Conservation (phyloP, 1,140 invertebrate genomes). For the Pygmarrhopalites habei region DNA sequence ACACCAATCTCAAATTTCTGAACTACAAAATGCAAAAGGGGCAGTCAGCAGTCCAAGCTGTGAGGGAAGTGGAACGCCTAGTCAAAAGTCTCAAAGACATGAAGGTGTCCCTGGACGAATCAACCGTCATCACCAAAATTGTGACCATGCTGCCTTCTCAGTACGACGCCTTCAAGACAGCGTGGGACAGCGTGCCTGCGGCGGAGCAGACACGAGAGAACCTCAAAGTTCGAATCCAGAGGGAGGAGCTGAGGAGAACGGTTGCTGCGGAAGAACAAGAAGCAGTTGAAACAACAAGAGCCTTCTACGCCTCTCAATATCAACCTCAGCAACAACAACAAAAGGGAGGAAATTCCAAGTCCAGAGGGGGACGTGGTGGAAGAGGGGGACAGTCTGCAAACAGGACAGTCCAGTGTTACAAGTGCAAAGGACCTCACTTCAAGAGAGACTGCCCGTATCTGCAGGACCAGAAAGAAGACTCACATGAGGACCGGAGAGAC, state of each 20-base stretch:
- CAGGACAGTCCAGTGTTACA: too few relatives aligned
- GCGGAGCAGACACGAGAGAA: not conserved
- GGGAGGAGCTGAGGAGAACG: not conserved
- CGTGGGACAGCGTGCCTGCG: not conserved
- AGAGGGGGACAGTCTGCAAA: too few relatives aligned
- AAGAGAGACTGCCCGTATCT: too few relatives aligned
- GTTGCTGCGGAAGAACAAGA: not conserved
- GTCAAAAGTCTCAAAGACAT: not conserved
- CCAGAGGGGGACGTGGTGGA: too few relatives aligned
- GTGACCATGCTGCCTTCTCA: not conserved
- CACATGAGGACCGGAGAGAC: too few relatives aligned
- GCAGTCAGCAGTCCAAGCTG: not conserved
- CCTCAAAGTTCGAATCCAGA: not conserved
- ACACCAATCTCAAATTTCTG: conserved; percentile 6
- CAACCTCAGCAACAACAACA: too few relatives aligned
- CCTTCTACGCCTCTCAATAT: not conserved
- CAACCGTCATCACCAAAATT: not conserved
- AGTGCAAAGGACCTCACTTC: too few relatives aligned
- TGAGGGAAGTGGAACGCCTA: not conserved
- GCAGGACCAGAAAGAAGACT: too few relatives aligned
- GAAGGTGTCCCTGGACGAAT: not conserved
- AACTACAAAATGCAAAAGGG: not conserved
- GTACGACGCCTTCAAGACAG: conserved; percentile 5
- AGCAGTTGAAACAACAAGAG: not conserved
- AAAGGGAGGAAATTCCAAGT: too few relatives aligned